Conservation (phyloP, 2,113 vertebrate species). For the Pogonocichla stellata region DNA sequence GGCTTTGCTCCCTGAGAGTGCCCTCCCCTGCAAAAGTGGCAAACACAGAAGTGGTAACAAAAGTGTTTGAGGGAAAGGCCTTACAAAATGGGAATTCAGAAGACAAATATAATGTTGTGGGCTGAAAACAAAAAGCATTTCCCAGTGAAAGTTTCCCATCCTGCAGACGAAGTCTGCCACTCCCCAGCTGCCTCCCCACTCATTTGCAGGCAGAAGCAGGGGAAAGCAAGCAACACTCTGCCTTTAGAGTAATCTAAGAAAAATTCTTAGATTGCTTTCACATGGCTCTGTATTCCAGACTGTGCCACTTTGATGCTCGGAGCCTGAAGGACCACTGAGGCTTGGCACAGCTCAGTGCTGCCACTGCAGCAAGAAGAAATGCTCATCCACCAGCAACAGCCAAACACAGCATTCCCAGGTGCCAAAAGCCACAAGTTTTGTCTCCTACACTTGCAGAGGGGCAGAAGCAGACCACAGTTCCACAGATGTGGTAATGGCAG, state of each 20-base stretch:
- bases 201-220: not conserved
- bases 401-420: not conserved
- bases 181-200: not conserved
- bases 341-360: not conserved
- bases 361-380: not conserved
- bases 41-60: not conserved
- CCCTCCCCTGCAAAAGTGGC: not conserved
- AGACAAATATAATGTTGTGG: not conserved
- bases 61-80: fast-evolving
- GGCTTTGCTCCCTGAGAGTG: not conserved
- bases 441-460: not conserved
- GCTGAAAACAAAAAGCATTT: not conserved
- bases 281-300: not conserved
- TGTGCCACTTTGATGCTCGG: fast-evolving
- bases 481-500: not conserved
- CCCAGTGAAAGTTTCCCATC: not conserved
- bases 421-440: not conserved
- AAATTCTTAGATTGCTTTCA: not conserved
- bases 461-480: not conserved
- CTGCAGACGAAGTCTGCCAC: not conserved
- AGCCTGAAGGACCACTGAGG: not conserved
- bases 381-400: fast-evolving
- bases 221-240: not conserved
- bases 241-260: not conserved
- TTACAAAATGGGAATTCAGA: not conserved